Evolutionary conservation across 2,113 vertebrate genomes (phyloP), one percentile per base, ranked within the genome.

Genomic region (Melanerpes aurifrons): DNA sequence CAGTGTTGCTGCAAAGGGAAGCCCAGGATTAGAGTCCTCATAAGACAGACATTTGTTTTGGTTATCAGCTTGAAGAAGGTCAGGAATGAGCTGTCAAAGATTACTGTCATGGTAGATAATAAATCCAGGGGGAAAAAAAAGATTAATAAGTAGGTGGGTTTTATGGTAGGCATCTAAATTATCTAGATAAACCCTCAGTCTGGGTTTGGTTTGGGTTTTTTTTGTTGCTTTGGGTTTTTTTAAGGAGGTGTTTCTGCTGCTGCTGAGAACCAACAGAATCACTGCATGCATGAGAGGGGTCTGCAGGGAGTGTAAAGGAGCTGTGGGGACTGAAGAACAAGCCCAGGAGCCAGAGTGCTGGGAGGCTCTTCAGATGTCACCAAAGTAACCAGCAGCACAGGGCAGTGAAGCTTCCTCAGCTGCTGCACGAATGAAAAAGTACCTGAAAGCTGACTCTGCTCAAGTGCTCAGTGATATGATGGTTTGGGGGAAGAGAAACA

Each of bases 331-430:
- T 17, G 31, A 21, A 15, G 6, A 58, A 29, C 58, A 32, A 74
- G 28, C 50, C 1, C 3, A 79, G 87, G 11, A 76, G 26, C 32
- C 59, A 26, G 40, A 69, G 66, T 0, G 1, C 10, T 1, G 1
- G 54, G 20, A 72, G 25, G 28, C 19, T 43, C 54, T 61, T 61
- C 56, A 48, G 84, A 17, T 25, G 48, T 47, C 64, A 63, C 43
- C 1, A 2, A 59, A 37, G 40, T 58, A 43, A 37, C 8, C 1
- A 58, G 62, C 58, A 82, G 63, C 67, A 28, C 40, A 12, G 61
- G 40, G 26, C 79, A 86, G 26, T 4, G 6, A 45, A 50, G 11
- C 15, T 86, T 53, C 85, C 40, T 43, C 26, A 56, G 43, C 71
- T 86, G 68, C 61, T 71, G 4, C 66, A 28, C 19, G 50, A 18